phyloP scores from a whole-genome alignment of 23 tunicate species.

The Clavelina lepadiformis region DNA sequence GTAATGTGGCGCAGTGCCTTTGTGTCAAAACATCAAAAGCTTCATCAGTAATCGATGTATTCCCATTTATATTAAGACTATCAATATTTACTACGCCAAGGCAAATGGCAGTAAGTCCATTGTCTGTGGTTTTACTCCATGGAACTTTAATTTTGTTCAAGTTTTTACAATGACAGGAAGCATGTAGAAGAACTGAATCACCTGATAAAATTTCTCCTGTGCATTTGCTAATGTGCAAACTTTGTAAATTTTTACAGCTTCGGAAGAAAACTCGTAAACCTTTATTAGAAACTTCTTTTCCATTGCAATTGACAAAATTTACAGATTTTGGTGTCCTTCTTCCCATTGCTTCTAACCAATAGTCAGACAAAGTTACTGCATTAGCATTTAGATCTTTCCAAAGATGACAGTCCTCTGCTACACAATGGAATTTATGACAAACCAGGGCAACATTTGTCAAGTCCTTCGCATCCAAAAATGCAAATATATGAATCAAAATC shows the following conservation, averaged over 20 bases:
- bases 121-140: slow-evolving; percentile 66
- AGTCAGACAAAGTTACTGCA: slow-evolving; percentile 10
- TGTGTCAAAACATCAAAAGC: slow-evolving; percentile 33
- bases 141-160: slow-evolving; percentile 26
- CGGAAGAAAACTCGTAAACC: slow-evolving; percentile 48
- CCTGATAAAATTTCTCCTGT: slow-evolving; percentile 33
- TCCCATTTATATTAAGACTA: slow-evolving; percentile 49
- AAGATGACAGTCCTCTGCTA: slow-evolving; percentile 38
- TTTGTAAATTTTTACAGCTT: slow-evolving; percentile 30
- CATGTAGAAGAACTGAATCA: slow-evolving; percentile 63
- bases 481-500: slow-evolving; percentile 40
- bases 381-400: slow-evolving; percentile 35
- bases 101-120: slow-evolving; percentile 49
- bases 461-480: slow-evolving; percentile 30
- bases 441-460: slow-evolving; percentile 34
- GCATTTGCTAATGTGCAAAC: slow-evolving; percentile 37
- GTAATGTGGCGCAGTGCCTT: slow-evolving; percentile 12
- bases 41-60: slow-evolving; percentile 51
- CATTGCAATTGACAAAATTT: slow-evolving; percentile 20
- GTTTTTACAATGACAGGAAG: slow-evolving; percentile 48
- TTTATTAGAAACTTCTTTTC: slow-evolving; percentile 21
- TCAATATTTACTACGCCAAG: slow-evolving; percentile 7
- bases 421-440: slow-evolving; percentile 32
- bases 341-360: slow-evolving; percentile 36
- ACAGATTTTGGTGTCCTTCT: slow-evolving; percentile 19